Conservation (phyloP, 2,797 vertebrate genomes). For the Mycteria americana region DNA sequence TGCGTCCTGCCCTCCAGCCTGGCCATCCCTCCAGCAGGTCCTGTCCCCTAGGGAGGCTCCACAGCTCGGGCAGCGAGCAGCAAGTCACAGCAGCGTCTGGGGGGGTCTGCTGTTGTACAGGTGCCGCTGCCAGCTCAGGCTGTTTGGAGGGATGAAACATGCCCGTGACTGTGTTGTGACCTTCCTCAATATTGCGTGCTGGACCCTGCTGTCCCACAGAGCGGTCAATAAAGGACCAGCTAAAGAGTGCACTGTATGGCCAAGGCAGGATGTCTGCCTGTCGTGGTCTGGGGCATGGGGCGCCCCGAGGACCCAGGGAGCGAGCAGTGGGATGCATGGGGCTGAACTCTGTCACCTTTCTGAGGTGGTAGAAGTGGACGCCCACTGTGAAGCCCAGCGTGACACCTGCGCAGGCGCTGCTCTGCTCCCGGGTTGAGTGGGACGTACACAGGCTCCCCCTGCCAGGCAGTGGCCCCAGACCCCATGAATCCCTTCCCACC, state of each 20-base stretch:
- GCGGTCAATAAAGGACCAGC: accelerated
- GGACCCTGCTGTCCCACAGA: accelerated
- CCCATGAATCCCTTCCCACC: accelerated
- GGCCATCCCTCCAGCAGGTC: not conserved
- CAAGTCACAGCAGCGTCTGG: accelerated
- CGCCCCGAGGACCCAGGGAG: accelerated
- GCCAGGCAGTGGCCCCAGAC: not conserved
- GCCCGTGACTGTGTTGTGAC: not conserved
- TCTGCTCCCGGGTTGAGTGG: not conserved
- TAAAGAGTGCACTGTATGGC: accelerated
- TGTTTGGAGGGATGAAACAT: not conserved
- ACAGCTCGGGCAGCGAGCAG: accelerated
- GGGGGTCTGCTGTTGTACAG: not conserved
- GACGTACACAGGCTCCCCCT: not conserved
- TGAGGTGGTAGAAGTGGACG: not conserved
- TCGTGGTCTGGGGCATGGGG: not conserved
- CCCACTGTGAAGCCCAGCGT: not conserved
- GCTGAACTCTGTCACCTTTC: not conserved
- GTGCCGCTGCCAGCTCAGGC: not conserved
- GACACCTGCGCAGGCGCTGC: not conserved
- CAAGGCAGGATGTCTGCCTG: not conserved
- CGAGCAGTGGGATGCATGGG: not conserved
- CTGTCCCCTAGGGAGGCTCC: not conserved
- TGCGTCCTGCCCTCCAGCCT: not conserved
- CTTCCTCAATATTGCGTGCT: accelerated